phyloP scores from a whole-genome alignment of 2,797 vertebrate genomes.

The Galagoides demidoff region DNA sequence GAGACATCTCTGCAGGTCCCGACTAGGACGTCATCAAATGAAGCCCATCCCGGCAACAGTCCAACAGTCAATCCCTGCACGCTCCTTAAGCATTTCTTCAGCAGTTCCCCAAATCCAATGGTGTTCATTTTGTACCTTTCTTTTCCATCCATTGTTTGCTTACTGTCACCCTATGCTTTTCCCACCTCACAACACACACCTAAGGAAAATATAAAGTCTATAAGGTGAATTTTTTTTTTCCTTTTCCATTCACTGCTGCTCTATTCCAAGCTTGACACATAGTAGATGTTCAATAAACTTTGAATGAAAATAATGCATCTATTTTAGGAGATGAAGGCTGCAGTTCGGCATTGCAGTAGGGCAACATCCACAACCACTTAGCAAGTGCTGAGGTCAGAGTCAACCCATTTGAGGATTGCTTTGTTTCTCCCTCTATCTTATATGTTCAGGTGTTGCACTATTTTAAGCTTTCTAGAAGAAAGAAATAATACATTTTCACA shows the following conservation, averaged over 20 bases:
- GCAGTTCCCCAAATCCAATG: neutral
- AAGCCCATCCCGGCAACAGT: neutral
- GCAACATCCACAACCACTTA: neutral
- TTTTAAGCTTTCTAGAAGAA: slow-evolving; percentile 23
- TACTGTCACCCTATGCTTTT: neutral
- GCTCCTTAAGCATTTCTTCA: neutral
- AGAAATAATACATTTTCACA: slow-evolving; percentile 39
- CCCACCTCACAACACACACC: neutral
- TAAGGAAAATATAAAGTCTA: neutral
- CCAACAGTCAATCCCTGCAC: neutral
- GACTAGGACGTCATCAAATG: neutral
- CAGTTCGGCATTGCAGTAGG: neutral
- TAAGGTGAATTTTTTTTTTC: neutral
- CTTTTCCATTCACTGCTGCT: neutral
- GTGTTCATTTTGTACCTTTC: neutral
- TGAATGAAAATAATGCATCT: neutral
- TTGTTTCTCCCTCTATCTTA: neutral
- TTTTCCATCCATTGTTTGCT: neutral
- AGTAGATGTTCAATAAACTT: neutral
- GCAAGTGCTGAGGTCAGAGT: neutral
- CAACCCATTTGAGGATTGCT: neutral
- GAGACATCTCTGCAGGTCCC: neutral
- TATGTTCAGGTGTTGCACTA: neutral
- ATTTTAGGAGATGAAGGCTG: neutral
- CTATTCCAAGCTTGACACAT: neutral